phyloP scores from a whole-genome alignment of 2,113 vertebrate species.

The Glaucomys volans region DNA sequence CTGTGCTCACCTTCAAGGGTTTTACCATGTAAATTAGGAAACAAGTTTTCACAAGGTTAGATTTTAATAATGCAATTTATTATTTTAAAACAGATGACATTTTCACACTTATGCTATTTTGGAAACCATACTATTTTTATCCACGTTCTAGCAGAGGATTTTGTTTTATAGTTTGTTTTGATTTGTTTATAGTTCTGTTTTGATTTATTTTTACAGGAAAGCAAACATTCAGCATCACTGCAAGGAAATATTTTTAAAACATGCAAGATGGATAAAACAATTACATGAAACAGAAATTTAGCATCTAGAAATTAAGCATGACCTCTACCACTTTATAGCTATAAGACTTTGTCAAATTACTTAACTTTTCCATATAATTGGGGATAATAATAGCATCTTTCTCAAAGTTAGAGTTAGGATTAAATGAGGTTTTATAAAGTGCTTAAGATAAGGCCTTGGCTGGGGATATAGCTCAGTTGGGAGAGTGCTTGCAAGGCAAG shows the following conservation, averaged over 20 bases:
- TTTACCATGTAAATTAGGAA: slow-evolving; percentile 30
- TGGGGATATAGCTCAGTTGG: no score
- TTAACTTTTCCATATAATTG: background rate
- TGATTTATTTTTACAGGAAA: slow-evolving; percentile 31
- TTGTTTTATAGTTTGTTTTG: background rate
- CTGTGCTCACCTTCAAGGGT: background rate
- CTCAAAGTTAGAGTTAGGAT: background rate
- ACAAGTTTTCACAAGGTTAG: background rate
- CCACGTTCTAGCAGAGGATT: slow-evolving; percentile 22
- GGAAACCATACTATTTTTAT: background rate
- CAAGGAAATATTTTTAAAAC: background rate
- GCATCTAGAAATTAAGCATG: background rate
- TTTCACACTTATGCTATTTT: slow-evolving; percentile 31
- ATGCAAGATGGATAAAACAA: background rate
- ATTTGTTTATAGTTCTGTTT: background rate
- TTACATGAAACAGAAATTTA: background rate
- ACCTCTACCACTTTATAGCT: background rate
- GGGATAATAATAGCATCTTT: background rate
- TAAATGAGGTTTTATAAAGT: background rate
- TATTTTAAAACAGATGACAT: slow-evolving; percentile 48
- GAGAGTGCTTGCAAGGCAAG: no score
- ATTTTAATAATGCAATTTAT: background rate
- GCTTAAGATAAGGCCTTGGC: background rate
- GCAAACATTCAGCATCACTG: background rate
- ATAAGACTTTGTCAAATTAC: background rate